A percentile compares a stretch with the other conserved stretches of the same genome.
phyloP scores from a whole-genome alignment of 2,113 vertebrate genomes.

The Garra rufa region DNA sequence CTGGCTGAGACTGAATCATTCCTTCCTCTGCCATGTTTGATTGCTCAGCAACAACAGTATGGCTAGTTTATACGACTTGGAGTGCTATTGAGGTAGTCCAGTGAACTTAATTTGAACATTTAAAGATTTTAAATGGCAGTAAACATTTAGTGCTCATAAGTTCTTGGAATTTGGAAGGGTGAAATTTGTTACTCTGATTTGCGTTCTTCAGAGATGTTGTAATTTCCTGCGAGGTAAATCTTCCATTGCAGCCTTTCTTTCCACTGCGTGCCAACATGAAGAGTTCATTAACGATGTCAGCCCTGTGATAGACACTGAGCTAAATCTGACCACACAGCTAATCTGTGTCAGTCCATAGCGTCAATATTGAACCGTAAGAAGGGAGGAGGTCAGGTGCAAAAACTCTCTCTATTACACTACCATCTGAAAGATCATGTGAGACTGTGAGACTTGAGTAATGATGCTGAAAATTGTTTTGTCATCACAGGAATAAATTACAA shows the following conservation, averaged over 20 bases:
- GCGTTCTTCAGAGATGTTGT: neutral
- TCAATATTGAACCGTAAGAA: neutral
- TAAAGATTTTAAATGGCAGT: neutral
- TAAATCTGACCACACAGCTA: conserved; percentile 48
- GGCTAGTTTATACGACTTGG: neutral
- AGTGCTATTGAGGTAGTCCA: neutral
- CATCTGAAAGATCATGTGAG: too few species aligned
- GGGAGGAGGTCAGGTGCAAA: neutral
- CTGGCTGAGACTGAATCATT: conserved; percentile 39
- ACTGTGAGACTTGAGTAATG: too few species aligned
- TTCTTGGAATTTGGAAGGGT: neutral
- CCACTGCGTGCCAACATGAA: neutral
- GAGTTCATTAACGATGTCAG: conserved; percentile 55
- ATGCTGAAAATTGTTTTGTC: too few species aligned
- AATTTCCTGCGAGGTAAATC: neutral
- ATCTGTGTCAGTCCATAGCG: neutral
- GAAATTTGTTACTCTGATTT: neutral
- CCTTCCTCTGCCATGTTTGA: conserved; percentile 6
- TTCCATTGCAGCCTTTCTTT: neutral
- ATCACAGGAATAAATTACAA: too few species aligned
- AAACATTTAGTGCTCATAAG: neutral
- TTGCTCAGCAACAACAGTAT: neutral
- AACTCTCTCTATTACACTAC: neutral
- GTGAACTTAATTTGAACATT: neutral
- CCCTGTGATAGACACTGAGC: conserved; percentile 47